These are phyloP conservation scores for Amiota communis DNA, from an alignment of 2,888 invertebrate genomes.

Conservation along the genomic window DNA sequence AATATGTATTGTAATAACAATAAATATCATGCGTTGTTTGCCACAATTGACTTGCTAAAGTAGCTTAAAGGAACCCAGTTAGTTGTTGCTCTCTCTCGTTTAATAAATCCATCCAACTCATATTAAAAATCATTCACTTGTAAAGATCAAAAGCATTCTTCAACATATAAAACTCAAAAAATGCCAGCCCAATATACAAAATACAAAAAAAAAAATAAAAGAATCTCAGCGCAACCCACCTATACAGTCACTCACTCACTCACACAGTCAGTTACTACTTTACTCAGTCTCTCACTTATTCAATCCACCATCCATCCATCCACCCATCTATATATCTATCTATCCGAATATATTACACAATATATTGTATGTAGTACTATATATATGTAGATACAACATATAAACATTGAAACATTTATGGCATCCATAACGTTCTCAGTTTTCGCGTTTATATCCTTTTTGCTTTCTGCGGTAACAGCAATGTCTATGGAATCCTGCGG, in stretches of 20 bases:
- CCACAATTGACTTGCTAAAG: constrained; percentile 26
- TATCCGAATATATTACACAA: constrained; percentile 7
- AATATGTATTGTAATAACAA: too few species aligned
- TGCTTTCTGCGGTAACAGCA: background rate
- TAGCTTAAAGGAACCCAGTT: background rate
- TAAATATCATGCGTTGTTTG: background rate
- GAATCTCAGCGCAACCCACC: background rate
- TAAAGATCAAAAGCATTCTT: constrained; percentile 72
- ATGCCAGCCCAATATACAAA: background rate
- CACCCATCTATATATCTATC: constrained; percentile 4
- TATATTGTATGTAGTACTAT: too few species aligned
- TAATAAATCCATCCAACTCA: constrained; percentile 37
- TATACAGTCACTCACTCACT: background rate
- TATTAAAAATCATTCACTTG: constrained; percentile 72
- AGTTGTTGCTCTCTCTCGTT: too few species aligned
- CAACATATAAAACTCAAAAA: constrained; percentile 16
- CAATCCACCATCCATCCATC: background rate
- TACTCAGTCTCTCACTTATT: too few species aligned
- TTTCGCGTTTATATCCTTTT: constrained; percentile 11
- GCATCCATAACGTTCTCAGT: too few species aligned
- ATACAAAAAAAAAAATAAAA: background rate
- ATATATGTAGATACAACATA: background rate
- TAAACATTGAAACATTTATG: too few species aligned
- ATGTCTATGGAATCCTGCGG: constrained; percentile 14
- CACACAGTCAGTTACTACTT: background rate